Base-by-base conservation (phyloP, 1,140 invertebrate genomes). In the Papilio xuthus region DNA sequence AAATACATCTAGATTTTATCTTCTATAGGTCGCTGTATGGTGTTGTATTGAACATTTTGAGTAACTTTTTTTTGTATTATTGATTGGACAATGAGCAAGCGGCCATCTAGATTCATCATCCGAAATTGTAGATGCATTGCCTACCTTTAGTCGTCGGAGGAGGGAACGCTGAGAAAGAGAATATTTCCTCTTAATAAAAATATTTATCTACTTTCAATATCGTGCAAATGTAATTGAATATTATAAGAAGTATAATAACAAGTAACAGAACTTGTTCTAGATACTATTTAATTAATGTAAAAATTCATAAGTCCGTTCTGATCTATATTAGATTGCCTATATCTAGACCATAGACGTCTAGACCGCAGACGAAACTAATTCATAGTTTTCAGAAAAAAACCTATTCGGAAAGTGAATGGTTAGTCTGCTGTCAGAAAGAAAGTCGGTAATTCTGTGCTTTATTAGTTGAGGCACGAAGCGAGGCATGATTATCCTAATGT, bases 301-400 rank as follows among this genome's bases (percentile, higher is more conserved):
- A 41, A 71, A 71, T 41, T 71, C 18, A 41, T 37, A 70, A 47
- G 8, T 15, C 20, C n/a, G 71, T 73, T 73, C 10, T 73, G 71
- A 73, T 73, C 42, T 73, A 70, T 70, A 73, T 23, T 20, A 73
- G 71, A 73, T 73, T 72, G 70, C 70, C 41, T 72, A 72, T 44
- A 72, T 72, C 70, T 72, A 72, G 70, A 72, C 41, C 70, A 72
- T 44, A 72, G 37, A 72, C 41, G 15, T 20, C 71, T 73, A 44
- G 71, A 73, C 71, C 71, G 71, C 71, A 73, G 71, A 73, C 71
- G 42, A 47, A 41, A 23, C 42, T 73, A 47, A 73, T 72, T 42
- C 70, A n/a, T 72, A 72, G n/a, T 72, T 47, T 44, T 70, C 67
- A 42, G n/a, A 70, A 70, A 70, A 41, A 32, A 69, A 41, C 20